Conservation (phyloP, 2,113 vertebrate genomes). For the Mohoua ochrocephala region DNA sequence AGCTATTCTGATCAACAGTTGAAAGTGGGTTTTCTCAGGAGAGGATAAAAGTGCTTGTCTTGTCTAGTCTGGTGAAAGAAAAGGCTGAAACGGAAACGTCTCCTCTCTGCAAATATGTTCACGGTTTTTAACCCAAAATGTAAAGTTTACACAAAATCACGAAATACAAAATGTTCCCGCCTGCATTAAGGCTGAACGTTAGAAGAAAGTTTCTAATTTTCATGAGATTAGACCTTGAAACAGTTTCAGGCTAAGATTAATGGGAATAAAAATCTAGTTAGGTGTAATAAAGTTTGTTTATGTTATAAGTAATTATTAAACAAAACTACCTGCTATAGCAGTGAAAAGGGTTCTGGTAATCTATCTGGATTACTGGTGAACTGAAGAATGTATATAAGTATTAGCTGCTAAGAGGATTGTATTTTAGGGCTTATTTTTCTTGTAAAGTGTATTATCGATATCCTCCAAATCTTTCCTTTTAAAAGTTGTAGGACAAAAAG, state of each 20-base stretch:
- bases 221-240: background rate
- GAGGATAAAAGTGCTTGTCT: background rate
- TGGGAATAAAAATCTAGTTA: background rate
- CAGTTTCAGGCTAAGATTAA: background rate
- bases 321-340: background rate
- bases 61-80: background rate
- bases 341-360: background rate
- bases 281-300: background rate
- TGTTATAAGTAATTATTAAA: background rate
- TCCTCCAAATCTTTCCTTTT: background rate
- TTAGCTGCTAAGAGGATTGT: background rate
- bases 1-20: background rate
- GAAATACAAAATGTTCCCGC: background rate
- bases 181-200: background rate
- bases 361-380: background rate
- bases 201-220: background rate
- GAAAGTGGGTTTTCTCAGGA: background rate
- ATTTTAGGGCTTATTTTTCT: background rate
- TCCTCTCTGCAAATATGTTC: background rate
- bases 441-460: background rate
- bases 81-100: background rate
- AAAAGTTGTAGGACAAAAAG: background rate
- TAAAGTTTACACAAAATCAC: background rate
- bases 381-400: background rate
- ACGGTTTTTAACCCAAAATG: background rate